Base-by-base conservation (phyloP, 2,797 vertebrate species). In the Sebastes trivittatus region DNA sequence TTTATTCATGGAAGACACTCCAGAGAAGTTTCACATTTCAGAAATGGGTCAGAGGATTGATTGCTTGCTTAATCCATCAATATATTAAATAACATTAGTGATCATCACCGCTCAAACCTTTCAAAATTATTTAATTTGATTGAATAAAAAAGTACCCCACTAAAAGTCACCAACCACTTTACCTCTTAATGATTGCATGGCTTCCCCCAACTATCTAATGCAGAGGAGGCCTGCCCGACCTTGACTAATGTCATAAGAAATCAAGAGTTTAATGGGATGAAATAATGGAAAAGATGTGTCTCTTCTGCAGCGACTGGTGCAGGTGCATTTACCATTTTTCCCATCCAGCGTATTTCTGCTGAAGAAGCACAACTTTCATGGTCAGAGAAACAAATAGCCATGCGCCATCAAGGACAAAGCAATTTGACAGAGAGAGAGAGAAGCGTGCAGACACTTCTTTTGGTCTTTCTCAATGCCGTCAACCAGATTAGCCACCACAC, bases 351-450 rank as follows among this genome's bases (percentile, higher is more conserved):
- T 29, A 10, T 81, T 85, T 87, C 81, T 88, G 86, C 88, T 89
- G 86, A 90, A 73, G 54, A 34, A 52, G 84, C 74, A 77, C 5
- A 54, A 54, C 64, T 85, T 89, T 86, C n/a, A 76, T 46, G 74
- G 65, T 77, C 66, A 84, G 66, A 75, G 56, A 89, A 87, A 90
- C 80, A 87, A 87, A 89, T 52, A 81, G 72, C 74, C 30, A 71
- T 11, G 7, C 16, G 23, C 56, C 70, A 80, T 52, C 62, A 80
- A 91, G 77, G 87, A 88, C 78, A 67, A 71, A 88, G 66, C 64
- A 77, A 86, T 88, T 79, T 78, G 46, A 38, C 46, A 29, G 30
- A 2, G 30, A 2, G 22, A 81, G 20, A 81, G 67, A 77, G 75
- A 84, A 61, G 78, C 29, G 8, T 73, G 56, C 6, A 77, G 74